Conservation (phyloP, 2,113 vertebrate genomes). For the Genyomyrus donnyi region DNA sequence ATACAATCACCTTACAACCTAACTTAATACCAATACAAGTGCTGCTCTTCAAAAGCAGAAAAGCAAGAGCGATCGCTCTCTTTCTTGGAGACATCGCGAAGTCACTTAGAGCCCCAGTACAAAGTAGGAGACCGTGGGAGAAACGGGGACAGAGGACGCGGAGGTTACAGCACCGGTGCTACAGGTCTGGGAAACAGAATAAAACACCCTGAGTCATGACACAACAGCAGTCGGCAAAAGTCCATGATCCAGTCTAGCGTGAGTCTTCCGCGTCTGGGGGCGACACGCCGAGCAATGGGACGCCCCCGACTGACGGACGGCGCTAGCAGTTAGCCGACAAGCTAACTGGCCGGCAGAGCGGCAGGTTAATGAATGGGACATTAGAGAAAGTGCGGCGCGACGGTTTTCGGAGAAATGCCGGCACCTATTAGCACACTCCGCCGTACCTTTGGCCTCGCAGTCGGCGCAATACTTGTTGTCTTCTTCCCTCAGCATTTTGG, state of each 20-base stretch:
- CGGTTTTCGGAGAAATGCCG: neutral
- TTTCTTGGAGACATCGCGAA: neutral
- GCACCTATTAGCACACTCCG: neutral
- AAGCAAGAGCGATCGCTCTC: neutral
- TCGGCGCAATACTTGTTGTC: slow-evolving; percentile 79
- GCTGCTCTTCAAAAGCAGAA: neutral
- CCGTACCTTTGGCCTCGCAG: slow-evolving; percentile 70
- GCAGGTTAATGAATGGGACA: neutral
- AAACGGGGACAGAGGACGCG: neutral
- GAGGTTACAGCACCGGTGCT: neutral
- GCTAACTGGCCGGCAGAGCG: neutral
- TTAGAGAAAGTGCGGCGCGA: neutral
- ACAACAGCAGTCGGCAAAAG: neutral
- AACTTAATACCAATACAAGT: neutral
- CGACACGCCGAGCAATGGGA: neutral
- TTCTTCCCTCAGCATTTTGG: slow-evolving; percentile 68
- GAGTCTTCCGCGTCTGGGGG: neutral
- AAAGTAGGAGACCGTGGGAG: neutral
- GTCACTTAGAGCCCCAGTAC: neutral
- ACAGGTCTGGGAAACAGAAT: neutral
- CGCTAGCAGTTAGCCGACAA: neutral
- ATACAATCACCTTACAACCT: neutral
- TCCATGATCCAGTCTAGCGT: neutral
- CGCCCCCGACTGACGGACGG: neutral
- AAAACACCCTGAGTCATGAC: neutral